A percentile compares a stretch with the other conserved stretches of the same genome.
Conservation (phyloP, 2,113 vertebrate genomes). For the Cyprinodon tularosa region DNA sequence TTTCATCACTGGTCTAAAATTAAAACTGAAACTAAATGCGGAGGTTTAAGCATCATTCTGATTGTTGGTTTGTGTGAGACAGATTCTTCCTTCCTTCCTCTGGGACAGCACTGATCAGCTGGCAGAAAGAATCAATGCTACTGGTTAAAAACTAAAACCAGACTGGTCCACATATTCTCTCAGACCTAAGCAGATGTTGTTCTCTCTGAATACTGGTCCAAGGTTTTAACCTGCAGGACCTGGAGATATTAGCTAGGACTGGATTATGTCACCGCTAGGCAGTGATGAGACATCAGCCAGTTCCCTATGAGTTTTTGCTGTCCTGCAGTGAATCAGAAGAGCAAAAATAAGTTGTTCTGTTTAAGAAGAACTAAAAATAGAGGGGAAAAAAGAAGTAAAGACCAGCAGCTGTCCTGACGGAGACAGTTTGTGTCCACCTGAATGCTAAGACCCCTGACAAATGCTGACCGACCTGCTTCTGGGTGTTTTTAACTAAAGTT, state of each 20-base stretch:
- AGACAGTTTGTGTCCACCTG: neutral
- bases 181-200: too few relatives aligned
- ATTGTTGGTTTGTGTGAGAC: too few relatives aligned
- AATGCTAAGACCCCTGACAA: neutral
- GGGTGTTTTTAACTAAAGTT: neutral
- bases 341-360: neutral
- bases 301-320: conserved; percentile 23
- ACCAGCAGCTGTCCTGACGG: neutral
- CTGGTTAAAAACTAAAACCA: neutral
- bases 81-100: too few relatives aligned
- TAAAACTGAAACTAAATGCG: too few relatives aligned
- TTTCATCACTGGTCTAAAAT: too few relatives aligned
- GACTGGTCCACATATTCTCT: neutral
- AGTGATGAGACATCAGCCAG: neutral
- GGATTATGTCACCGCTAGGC: neutral
- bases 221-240: neutral
- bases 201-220: neutral
- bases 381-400: conserved; percentile 16
- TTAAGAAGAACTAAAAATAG: conserved; percentile 26
- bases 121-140: too few relatives aligned
- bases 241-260: too few relatives aligned
- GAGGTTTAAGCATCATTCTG: too few relatives aligned
- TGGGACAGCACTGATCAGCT: too few relatives aligned
- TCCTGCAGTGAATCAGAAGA: conserved; percentile 16
- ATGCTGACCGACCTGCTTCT: neutral